Conservation (phyloP, 2,888 invertebrate genomes). For the Sinhomidia bicolor region DNA sequence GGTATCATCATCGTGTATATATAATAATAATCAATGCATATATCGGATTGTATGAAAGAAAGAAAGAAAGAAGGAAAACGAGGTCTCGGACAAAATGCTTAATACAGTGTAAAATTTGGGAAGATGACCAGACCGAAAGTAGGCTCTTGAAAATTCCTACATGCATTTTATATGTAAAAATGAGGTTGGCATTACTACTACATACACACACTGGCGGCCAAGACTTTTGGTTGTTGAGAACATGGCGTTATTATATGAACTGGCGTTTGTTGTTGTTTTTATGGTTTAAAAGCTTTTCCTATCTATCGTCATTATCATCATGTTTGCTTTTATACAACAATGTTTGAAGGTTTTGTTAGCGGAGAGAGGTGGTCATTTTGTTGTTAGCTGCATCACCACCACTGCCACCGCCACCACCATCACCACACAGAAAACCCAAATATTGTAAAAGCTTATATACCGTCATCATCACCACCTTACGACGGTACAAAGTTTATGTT, state of each 20-base stretch:
- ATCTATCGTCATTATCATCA: background rate
- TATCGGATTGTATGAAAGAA: conserved; percentile 36
- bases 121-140: background rate
- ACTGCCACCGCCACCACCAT: too few species aligned
- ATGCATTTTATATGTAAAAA: background rate
- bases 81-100: conserved; percentile 9
- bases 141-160: background rate
- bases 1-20: conserved; percentile 50
- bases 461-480: background rate
- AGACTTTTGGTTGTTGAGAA: too few species aligned
- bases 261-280: background rate
- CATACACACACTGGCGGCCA: too few species aligned
- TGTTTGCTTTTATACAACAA: background rate
- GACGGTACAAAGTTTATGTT: background rate
- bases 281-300: background rate
- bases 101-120: conserved; percentile 8
- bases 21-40: conserved; percentile 43
- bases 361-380: background rate
- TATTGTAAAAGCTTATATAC: background rate
- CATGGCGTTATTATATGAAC: background rate
- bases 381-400: background rate
- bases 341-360: background rate
- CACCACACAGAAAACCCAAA: background rate
- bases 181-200: background rate
- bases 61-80: too few species aligned